These are phyloP conservation scores for Eilema depressum DNA, from an alignment of 2,888 invertebrate genomes.

Conservation along the genomic window DNA sequence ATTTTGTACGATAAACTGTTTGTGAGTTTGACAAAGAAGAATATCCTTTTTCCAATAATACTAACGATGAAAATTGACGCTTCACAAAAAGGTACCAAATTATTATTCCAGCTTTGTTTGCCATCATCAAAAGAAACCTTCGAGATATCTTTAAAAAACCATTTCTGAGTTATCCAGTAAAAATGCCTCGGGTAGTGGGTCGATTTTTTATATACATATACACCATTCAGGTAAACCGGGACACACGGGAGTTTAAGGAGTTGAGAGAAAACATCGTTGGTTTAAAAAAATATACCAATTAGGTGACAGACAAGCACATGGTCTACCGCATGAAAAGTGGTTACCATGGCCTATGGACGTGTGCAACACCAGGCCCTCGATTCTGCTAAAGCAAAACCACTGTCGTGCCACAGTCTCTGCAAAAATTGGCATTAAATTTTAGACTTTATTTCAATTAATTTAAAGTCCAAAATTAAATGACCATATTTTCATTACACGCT, in stretches of 20 bases:
- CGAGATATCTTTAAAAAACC: slow-evolving; percentile 62
- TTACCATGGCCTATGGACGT: too few species aligned
- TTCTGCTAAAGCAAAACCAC: too few species aligned
- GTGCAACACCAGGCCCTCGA: too few species aligned
- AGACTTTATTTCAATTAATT: too few species aligned
- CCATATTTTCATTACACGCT: too few species aligned
- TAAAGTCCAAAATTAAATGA: too few species aligned
- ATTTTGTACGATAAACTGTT: slow-evolving; percentile 1
- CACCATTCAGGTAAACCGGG: slow-evolving; percentile 45
- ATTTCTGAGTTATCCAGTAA: slow-evolving; percentile 58
- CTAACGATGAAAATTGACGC: slow-evolving; percentile 62
- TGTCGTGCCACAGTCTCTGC: too few species aligned
- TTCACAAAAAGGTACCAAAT: slow-evolving; percentile 61
- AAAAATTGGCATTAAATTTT: too few species aligned
- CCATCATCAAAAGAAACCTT: slow-evolving; percentile 65
- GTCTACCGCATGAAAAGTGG: too few species aligned
- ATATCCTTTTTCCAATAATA: slow-evolving; percentile 60
- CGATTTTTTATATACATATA: slow-evolving; percentile 60
- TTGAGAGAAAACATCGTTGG: neutral
- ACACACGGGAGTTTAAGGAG: slow-evolving; percentile 32
- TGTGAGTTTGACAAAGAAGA: slow-evolving; percentile 45
- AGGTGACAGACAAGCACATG: too few species aligned
- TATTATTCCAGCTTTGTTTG: slow-evolving; percentile 71
- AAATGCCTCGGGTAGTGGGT: slow-evolving; percentile 51
- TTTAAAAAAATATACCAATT: neutral